Base-by-base conservation (phyloP, 1,140 invertebrate genomes). In the Mycetomoellerius zeteki region DNA sequence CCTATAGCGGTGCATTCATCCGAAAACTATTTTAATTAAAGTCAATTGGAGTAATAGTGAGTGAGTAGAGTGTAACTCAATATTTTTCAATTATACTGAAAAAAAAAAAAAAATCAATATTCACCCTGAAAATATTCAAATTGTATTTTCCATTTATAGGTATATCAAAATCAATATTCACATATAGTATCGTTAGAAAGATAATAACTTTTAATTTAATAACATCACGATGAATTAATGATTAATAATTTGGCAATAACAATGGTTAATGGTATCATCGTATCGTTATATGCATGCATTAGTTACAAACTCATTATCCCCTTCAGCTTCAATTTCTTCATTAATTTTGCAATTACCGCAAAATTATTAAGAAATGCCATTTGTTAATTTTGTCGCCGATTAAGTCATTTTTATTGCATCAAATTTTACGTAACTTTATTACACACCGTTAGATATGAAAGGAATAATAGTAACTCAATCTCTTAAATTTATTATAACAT, bases 1-100 rank as follows among this genome's bases (percentile, higher is more conserved):
- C 58, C 16, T 82, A 58, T 21, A 72, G 33, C 24, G 12, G 24
- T 84, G 80, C 69, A 50, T 62, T 56, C 80, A 62, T 84, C 58
- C 33, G 54, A 47, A 27, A 75, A 84, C 54, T 73, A 84, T 84
- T 84, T 84, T 71, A 30, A 84, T 84, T 84, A 84, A 69, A 58
- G 27, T 60, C 80, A 84, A 50, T 84, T 73, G 69, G 56, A 84
- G 80, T 84, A 73, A 24, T 84, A 73, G 69, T 60, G 69, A 60
- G 12, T 60, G 67, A 50, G 3, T 54, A 24, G 78, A 81, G 37
- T 24, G 80, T 54, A 56, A 62, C 54, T 84, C 54, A 60, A 33
- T 84, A 33, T 84, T 84, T 84, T 84, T 58, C 54, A 73, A 84
- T 82, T 73, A 50, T 47, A 60, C 3, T 30, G 33, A 2, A 37